Evolutionary conservation across 2,113 vertebrate species (phyloP), one percentile per base, ranked within the genome.

Genomic region (Chloropsis hardwickii): DNA sequence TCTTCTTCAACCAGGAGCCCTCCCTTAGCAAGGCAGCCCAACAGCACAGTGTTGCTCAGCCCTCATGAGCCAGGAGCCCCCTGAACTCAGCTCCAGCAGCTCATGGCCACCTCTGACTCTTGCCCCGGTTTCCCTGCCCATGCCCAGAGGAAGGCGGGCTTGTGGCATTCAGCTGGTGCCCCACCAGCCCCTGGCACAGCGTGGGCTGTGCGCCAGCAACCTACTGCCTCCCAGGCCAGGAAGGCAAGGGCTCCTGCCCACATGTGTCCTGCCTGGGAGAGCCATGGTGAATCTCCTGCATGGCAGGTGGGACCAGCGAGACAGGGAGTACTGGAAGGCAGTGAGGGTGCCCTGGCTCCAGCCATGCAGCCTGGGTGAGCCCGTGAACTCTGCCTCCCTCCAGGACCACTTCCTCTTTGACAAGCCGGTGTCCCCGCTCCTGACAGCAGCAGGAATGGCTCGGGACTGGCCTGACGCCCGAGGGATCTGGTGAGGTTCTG

Each of bases 351-450:
- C 25, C 58, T 67, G 71, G 66, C n/a, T 56, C 50, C 22, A 31
- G 81, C 51, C 5, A 1, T 8, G 33, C 65, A 53, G 74, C 57
- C 74, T 18, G 10, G 10, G 35, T 4, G 1, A 87, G 29, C 71
- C 37, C 27, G 4, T 10, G 9, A 60, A 25, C 47, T 57, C 53
- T 94, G 71, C 88, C 60, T 81, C 95, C 65, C 80, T 54, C 33
- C 86, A 99, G 98, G 98, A 99, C 56, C 98, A 99, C 92, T 98
- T 98, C 95, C 97, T 98, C 83, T 98, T 98, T 35, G 98, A 99
- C 97, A 99, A 99, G 81, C 98, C 98, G 1, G 98, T 99, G 66
- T 98, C 98, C 35, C 98, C 98, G 1, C 92, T 99, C 92, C 97
- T 99, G 89, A 99, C 98, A 2, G 98, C 98, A 44, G 96, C 98